Evolutionary conservation across 2,797 vertebrate genomes (phyloP).

Genomic region (Glyptemys insculpta): DNA sequence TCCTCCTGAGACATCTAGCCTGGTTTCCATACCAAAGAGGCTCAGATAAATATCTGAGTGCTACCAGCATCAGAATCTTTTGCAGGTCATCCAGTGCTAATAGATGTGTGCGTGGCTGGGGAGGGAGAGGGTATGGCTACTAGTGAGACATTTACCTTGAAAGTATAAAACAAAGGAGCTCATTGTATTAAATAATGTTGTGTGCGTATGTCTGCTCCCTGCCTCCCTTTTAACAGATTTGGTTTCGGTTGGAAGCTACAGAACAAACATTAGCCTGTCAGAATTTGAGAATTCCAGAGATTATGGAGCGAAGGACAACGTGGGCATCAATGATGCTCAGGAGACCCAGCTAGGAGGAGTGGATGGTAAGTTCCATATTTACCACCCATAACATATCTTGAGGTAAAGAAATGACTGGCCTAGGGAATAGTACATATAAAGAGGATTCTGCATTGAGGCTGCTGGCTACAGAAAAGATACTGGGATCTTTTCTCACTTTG

Average conservation of each 20-base stretch:
- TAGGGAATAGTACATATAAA: background rate
- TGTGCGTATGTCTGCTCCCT: background rate
- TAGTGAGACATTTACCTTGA: background rate
- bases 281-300: constrained; percentile 77
- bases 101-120: background rate
- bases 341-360: constrained; percentile 67
- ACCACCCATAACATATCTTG: background rate
- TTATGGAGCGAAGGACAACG: constrained; percentile 63
- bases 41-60: background rate
- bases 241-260: constrained; percentile 83
- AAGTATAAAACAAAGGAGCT: background rate
- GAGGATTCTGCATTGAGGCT: background rate
- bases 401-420: background rate
- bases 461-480: background rate
- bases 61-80: background rate
- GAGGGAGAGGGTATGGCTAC: no score
- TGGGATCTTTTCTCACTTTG: background rate
- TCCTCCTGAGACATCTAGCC: background rate
- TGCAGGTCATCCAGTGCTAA: background rate
- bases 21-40: background rate
- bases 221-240: constrained; percentile 69
- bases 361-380: constrained; percentile 60
- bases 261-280: constrained; percentile 83
- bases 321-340: constrained; percentile 30
- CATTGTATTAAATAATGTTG: background rate